Percentiles rank a stretch among this genome's conserved stretches.
These are phyloP conservation scores for Crocuta crocuta DNA, from an alignment of 2,113 vertebrate genomes.

Conservation along the genomic window DNA sequence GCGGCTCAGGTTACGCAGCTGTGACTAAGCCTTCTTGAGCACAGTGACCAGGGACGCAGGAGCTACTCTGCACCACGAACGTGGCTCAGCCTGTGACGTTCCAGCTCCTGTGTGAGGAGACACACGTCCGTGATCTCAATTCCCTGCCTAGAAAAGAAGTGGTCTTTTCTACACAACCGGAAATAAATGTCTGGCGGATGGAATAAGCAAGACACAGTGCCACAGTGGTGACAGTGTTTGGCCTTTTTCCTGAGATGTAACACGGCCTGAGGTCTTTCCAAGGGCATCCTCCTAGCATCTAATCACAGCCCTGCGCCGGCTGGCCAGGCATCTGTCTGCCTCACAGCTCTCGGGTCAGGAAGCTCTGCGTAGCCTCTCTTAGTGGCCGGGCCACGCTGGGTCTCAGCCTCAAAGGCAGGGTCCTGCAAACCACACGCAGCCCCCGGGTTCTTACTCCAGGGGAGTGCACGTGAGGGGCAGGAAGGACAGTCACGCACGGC, in stretches of 20 bases:
- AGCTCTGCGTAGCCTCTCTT: neutral
- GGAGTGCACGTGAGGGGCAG: neutral
- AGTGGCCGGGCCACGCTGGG: neutral
- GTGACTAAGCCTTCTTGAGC: slow-evolving; percentile 53
- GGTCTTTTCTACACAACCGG: neutral
- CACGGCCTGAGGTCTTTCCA: neutral
- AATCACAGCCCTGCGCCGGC: neutral
- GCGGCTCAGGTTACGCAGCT: slow-evolving; percentile 27
- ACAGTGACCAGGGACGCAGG: neutral
- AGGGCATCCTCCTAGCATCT: neutral
- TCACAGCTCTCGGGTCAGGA: neutral
- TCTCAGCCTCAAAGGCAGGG: neutral
- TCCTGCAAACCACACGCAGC: neutral
- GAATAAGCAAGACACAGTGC: neutral
- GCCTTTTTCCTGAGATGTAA: neutral
- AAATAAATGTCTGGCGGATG: neutral
- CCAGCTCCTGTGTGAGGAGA: neutral
- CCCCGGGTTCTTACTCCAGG: neutral
- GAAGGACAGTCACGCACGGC: neutral
- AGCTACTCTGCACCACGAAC: neutral
- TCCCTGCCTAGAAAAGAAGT: neutral
- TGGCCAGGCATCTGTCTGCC: neutral
- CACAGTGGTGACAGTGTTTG: neutral
- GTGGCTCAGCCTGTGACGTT: neutral
- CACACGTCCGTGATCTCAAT: neutral